These are phyloP conservation scores for Hyphantria cunea DNA, from an alignment of 1,140 invertebrate genomes.

Conservation along the genomic window DNA sequence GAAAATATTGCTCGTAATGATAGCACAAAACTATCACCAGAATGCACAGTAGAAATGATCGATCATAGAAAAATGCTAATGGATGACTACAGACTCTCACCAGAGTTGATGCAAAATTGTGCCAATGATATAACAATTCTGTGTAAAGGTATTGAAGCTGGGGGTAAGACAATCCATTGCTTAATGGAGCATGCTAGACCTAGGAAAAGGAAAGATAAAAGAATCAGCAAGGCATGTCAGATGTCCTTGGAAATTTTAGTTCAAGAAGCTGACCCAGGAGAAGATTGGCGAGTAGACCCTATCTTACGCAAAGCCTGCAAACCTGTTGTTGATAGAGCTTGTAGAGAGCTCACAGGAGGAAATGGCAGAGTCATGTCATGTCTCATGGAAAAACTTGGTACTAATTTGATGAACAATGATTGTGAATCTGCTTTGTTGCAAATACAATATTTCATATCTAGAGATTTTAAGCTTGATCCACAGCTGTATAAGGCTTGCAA, in stretches of 20 bases:
- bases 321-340: constrained; percentile 89
- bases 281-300: constrained; percentile 96
- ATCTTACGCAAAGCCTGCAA: constrained; percentile 93
- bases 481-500: constrained; percentile 94
- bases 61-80: constrained; percentile 95
- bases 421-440: constrained; percentile 96
- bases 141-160: constrained; percentile 88
- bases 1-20: constrained; percentile 91
- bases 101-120: constrained; percentile 95
- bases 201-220: constrained; percentile 82
- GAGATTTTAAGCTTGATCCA: constrained; percentile 96
- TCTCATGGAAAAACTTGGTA: constrained; percentile 95
- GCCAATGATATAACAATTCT: constrained; percentile 91
- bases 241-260: constrained; percentile 89
- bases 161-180: constrained; percentile 96
- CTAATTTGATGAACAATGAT: constrained; percentile 91
- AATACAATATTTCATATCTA: constrained; percentile 98
- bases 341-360: constrained; percentile 86
- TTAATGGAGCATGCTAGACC: constrained; percentile 94
- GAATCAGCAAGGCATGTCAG: constrained; percentile 86
- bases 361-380: constrained; percentile 94
- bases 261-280: constrained; percentile 91
- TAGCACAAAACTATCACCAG: constrained; percentile 86
- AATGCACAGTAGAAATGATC: constrained; percentile 94
- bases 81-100: constrained; percentile 95